Conservation (phyloP, 2,888 invertebrate species). For the Rhorus exstirpatorius region DNA sequence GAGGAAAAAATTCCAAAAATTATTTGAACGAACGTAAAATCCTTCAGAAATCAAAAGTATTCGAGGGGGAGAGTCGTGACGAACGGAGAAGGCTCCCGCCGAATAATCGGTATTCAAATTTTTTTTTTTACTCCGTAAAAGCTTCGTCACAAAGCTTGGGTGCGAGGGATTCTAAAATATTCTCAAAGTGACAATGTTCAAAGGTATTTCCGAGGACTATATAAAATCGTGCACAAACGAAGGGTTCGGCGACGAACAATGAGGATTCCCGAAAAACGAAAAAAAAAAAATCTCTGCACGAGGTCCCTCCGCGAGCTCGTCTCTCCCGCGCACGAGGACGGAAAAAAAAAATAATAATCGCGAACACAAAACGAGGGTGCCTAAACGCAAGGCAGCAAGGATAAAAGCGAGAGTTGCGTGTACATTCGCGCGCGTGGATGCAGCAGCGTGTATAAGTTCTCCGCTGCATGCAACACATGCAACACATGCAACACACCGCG, state of each 20-base stretch:
- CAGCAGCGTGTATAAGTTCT: conserved; percentile 10
- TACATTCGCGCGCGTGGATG: conserved; percentile 6
- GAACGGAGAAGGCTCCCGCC: neutral
- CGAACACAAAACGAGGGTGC: conserved; percentile 75
- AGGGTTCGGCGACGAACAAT: conserved; percentile 46
- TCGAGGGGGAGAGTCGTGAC: too few relatives aligned
- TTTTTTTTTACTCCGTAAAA: conserved; percentile 9
- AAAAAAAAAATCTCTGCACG: conserved; percentile 17
- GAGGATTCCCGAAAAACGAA: conserved; percentile 40
- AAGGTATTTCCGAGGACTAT: conserved; percentile 26
- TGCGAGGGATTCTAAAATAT: neutral
- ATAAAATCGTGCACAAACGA: neutral
- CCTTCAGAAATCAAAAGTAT: too few relatives aligned
- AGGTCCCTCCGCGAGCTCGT: conserved; percentile 7
- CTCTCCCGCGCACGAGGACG: conserved; percentile 7
- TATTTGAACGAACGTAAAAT: too few relatives aligned
- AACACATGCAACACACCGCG: neutral
- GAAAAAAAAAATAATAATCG: conserved; percentile 43
- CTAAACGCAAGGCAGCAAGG: conserved; percentile 63
- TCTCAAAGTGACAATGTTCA: conserved; percentile 35
- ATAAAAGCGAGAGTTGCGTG: conserved; percentile 46
- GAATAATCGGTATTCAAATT: neutral
- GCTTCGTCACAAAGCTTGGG: neutral
- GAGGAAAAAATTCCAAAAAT: too few relatives aligned
- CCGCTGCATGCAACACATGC: neutral